Conservation (phyloP, 2,888 invertebrate genomes). For the Lamellibrachia satsuma region DNA sequence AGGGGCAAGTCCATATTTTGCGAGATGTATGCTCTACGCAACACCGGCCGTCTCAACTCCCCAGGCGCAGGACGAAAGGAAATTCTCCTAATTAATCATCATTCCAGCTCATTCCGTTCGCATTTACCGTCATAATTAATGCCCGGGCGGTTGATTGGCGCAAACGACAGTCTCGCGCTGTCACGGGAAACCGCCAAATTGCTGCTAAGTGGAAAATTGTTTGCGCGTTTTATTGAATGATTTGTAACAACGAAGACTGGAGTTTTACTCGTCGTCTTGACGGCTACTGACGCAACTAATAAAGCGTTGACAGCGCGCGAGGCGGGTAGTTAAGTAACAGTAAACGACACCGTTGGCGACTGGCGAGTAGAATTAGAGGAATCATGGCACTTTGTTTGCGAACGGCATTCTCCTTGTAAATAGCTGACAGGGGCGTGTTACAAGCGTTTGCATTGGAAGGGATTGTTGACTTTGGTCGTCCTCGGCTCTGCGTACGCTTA, state of each 20-base stretch:
- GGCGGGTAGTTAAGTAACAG: neutral
- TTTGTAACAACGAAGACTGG: neutral
- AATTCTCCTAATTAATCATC: conserved; percentile 13
- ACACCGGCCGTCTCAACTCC: neutral
- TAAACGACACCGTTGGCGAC: neutral
- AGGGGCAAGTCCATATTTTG: neutral
- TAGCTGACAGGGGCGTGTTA: neutral
- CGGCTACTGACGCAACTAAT: neutral
- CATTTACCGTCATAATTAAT: neutral
- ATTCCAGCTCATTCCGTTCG: neutral
- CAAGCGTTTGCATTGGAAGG: neutral
- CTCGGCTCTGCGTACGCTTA: neutral
- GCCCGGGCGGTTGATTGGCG: neutral
- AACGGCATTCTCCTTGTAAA: neutral
- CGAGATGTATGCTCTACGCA: neutral
- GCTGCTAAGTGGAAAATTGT: conserved; percentile 13
- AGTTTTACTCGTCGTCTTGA: neutral
- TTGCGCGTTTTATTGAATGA: conserved; percentile 13
- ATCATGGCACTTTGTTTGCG: neutral
- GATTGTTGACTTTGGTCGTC: neutral
- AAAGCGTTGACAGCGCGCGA: neutral
- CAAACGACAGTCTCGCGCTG: neutral
- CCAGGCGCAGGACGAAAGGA: neutral
- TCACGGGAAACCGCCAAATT: conserved; percentile 2
- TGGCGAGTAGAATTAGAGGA: neutral